phyloP scores from a whole-genome alignment of 2,888 invertebrate genomes.

The Sisyra terminalis region DNA sequence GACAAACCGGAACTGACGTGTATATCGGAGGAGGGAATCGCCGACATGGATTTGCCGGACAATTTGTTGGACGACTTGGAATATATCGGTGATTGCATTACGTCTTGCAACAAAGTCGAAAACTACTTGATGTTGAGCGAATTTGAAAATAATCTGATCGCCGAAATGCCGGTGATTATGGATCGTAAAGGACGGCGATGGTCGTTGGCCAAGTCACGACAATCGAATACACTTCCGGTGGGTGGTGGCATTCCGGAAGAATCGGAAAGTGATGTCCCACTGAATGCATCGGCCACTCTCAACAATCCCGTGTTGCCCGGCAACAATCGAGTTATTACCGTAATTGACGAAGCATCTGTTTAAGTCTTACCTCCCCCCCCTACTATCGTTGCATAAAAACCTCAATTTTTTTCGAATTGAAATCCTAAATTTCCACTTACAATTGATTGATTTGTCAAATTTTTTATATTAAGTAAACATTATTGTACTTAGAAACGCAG shows the following conservation, averaged over 20 bases:
- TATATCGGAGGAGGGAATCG: slow-evolving; percentile 71
- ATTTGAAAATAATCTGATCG: slow-evolving; percentile 70
- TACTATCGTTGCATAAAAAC: too few species aligned
- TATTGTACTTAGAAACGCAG: too few species aligned
- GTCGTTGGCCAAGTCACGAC: slow-evolving; percentile 43
- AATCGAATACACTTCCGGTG: slow-evolving; percentile 1
- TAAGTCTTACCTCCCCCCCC: slow-evolving; percentile 20
- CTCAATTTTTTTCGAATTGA: too few species aligned
- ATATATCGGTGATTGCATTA: slow-evolving; percentile 68
- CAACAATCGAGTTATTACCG: slow-evolving; percentile 50
- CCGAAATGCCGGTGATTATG: slow-evolving; percentile 56
- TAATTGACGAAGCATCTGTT: slow-evolving; percentile 59
- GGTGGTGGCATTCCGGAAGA: slow-evolving; percentile 10
- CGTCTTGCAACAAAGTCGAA: slow-evolving; percentile 73
- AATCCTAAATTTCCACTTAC: too few species aligned
- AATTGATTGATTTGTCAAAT: too few species aligned
- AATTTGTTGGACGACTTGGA: slow-evolving; percentile 62
- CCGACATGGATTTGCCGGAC: slow-evolving; percentile 68
- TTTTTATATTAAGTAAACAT: too few species aligned
- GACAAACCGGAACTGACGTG: slow-evolving; percentile 64
- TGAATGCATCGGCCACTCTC: slow-evolving; percentile 14
- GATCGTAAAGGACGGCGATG: slow-evolving; percentile 55
- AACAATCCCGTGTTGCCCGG: slow-evolving; percentile 20
- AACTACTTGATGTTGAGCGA: slow-evolving; percentile 75
- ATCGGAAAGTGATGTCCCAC: slow-evolving; percentile 24